These are phyloP conservation scores for Peromyscus attwateri DNA, from an alignment of 2,797 vertebrate genomes.

Conservation along the genomic window DNA sequence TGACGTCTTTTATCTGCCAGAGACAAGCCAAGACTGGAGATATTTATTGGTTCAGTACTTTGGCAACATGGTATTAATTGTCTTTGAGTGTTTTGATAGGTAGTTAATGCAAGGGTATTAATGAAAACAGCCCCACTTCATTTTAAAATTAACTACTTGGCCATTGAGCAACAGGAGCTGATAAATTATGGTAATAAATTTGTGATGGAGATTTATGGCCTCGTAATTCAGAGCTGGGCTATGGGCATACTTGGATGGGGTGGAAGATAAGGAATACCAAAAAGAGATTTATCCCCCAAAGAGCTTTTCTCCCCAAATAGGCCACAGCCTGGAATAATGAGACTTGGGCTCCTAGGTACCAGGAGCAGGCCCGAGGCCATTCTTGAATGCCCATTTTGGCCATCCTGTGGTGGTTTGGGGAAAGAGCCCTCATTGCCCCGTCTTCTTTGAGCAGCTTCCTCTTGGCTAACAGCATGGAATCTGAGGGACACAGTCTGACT, in stretches of 20 bases:
- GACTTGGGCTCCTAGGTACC: background rate
- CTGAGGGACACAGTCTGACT: background rate
- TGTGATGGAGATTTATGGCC: slow-evolving; percentile 86
- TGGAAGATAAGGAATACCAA: slow-evolving; percentile 71
- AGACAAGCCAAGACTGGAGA: slow-evolving; percentile 83
- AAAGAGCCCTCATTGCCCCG: background rate
- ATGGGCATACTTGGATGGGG: slow-evolving; percentile 63
- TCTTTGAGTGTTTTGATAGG: slow-evolving; percentile 87
- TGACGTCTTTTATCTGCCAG: slow-evolving; percentile 81
- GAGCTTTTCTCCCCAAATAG: slow-evolving; percentile 67
- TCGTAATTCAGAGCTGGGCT: slow-evolving; percentile 49
- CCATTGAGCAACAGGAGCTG: slow-evolving; percentile 87
- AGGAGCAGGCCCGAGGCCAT: background rate
- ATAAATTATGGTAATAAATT: slow-evolving; percentile 90
- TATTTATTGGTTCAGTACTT: slow-evolving; percentile 87
- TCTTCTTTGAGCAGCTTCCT: background rate
- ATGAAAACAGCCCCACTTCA: slow-evolving; percentile 90
- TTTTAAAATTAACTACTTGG: slow-evolving; percentile 90
- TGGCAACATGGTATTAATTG: slow-evolving; percentile 88
- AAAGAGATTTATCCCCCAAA: slow-evolving; percentile 23
- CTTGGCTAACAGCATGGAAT: too few relatives aligned
- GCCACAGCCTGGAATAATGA: background rate
- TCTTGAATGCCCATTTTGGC: background rate
- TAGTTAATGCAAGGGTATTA: slow-evolving; percentile 88
- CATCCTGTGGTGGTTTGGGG: background rate